Evolutionary conservation across 1,140 invertebrate species (phyloP), one percentile per base, ranked within the genome.

Genomic region (Neoseiulus cucumeris): DNA sequence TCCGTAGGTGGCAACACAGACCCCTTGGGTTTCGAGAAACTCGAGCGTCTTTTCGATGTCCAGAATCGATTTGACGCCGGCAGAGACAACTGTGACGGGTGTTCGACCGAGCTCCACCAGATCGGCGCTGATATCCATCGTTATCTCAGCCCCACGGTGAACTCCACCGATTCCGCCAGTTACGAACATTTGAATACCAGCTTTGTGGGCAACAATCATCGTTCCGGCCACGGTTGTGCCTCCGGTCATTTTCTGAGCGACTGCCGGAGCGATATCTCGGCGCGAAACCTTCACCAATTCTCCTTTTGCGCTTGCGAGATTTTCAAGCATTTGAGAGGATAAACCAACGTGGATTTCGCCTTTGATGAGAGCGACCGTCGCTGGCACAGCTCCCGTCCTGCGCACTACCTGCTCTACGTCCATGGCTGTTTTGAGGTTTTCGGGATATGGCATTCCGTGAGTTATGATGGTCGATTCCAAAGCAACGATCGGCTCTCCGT

Each of bases 391-490:
- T 51, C 87, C 89, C 82, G 91, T 70, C 55, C 74, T 33, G 68
- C 77, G 68, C 5, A 97, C 80, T 65, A 85, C 81, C 66, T 84
- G 73, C 77, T 98, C 89, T 0, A 96, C 85, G 72, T 82, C 76
- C 17, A 83, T 42, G 4, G 92, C 92, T 30, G 89, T 94, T 69
- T 86, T 76, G 51, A 94, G 77, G 79, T 99, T 99, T 42, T 86
- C 75, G 0, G 95, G 95, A 78, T 84, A 88, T 0, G 94, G 93
- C 86, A 98, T 92, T 44, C 95, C 95, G 79, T 98, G 95, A 1
- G 93, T 97, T 45, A 98, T 91, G 59, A 99, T 94, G 2, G 95
- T 93, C 14, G 90, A 93, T 79, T 99, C 95, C 68, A 98, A 76
- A 2, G 93, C 92, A 7, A 99, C 90, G 64, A 98, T 80, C 1